Evolutionary conservation across 2,797 vertebrate genomes (phyloP), one percentile per base, ranked within the genome.

Genomic region (Pagetopsis macropterus): DNA sequence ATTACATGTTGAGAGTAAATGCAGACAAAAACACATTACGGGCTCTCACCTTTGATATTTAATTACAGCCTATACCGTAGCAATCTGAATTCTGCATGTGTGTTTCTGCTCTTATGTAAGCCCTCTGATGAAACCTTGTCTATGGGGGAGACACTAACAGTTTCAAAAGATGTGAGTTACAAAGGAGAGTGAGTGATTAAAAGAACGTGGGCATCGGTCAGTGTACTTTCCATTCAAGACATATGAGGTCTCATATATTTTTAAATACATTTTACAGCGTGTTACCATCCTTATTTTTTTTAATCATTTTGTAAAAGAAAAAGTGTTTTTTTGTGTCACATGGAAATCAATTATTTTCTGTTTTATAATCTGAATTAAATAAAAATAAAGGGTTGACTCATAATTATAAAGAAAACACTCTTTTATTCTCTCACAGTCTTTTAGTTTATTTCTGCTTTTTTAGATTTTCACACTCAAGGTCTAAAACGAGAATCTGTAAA

Each of bases 41-140:
- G 54, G 31, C 6, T 16, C 43, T 72, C n/a, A 74, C 40, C 40
- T 66, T 81, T 67, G 62, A 70, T 44, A 74, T 71, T 71, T 56
- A 76, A 76, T 70, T 52, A 59, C n/a, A 64, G 64, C 54, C 48
- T 48, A 16, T 9, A 21, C 21, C 21, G 21, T 21, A 63, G 56
- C 55, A 46, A 65, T 51, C 44, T 51, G 19, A 65, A 57, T 73
- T 46, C 21, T 55, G 57, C 14, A 13, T 52, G 43, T 50, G 19
- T 45, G 14, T 55, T 50, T 43, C 37, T 64, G 46, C 44, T 69
- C 43, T 70, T 44, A 52, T 9, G n/a, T 57, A 62, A 70, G 16
- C n/a, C 48, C 44, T 52, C 16, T 57, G 43, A 69, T 61, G 54
- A 66, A 79, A 52, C 23, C 4, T 13, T 27, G 23, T 67, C 75